Conservation (phyloP, 1,140 invertebrate species). For the Venturia canescens region DNA sequence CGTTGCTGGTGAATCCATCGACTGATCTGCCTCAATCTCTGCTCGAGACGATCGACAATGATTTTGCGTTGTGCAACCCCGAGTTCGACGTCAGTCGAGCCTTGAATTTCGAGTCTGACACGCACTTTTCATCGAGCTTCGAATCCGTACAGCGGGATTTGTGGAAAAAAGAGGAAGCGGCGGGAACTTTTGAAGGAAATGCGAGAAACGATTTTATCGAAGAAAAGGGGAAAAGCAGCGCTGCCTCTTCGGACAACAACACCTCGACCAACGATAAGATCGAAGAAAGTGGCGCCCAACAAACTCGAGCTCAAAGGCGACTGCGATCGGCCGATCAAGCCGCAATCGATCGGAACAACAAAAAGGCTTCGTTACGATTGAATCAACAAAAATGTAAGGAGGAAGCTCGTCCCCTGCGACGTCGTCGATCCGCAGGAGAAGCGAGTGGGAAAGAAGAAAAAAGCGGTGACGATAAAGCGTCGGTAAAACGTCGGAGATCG, state of each 20-base stretch:
- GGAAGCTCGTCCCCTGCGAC: no score
- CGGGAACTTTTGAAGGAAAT: neutral
- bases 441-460: no score
- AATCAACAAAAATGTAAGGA: neutral
- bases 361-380: neutral
- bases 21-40: constrained; percentile 25
- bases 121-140: neutral
- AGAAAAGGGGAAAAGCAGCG: neutral
- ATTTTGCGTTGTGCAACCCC: neutral
- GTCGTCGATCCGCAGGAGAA: no score
- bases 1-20: constrained; percentile 31
- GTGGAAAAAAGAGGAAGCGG: neutral
- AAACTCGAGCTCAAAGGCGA: no score
- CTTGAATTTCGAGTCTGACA: constrained; percentile 20
- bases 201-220: neutral
- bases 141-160: neutral
- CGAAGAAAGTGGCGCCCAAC: neutral
- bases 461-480: no score
- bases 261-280: neutral
- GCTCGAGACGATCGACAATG: neutral
- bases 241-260: no score
- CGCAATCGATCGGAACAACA: neutral
- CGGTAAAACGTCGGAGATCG: no score
- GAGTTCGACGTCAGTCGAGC: neutral
- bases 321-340: no score